Base-by-base conservation (phyloP, 1,140 invertebrate species). In the Metaphire vulgaris region DNA sequence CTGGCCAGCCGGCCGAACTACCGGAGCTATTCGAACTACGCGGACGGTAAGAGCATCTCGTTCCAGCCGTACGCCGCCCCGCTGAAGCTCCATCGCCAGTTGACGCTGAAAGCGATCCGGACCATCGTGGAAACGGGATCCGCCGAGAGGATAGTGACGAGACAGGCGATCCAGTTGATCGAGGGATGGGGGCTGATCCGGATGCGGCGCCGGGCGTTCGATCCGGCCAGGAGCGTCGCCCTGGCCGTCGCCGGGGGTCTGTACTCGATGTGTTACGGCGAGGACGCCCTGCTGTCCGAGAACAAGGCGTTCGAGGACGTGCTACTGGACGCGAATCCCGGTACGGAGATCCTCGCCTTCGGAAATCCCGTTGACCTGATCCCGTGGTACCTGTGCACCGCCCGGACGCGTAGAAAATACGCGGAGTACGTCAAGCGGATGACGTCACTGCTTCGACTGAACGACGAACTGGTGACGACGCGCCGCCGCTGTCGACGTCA, bases 1-100 rank as follows among this genome's bases (percentile, higher is more conserved):
- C 78, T 79, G 32, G 79, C 79, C n/a, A 74, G 74, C 41, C 33
- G 79, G 33, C 79, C 79, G 1, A 41, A 33, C 33, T 76, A 72
- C 75, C 14, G 26, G 32, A 33, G 67, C n/a, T 76, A 33, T 41
- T 14, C 31, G 75, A 21, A 76, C 28, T 76, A 76, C 41, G 68
- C 75, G 1, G 33, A 72, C 21, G 75, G 75, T 1, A 64, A 33
- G 31, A 76, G 75, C 69, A 76, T 76, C 30, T 76, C 75, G 41
- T 76, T 76, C 41, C 68, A 72, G 31, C n/a, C 68, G 2, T 72
- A 76, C 56, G 69, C 26, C 6, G 32, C 30, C 68, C n/a, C 29
- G n/a, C 56, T 71, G 21, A 70, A 41, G 28, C 29, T 41, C 16
- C 75, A 76, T 33, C 32, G 75, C 6, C n/a, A 72, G 1, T 21